Percentiles rank a stretch among this genome's conserved stretches.
phyloP scores from a whole-genome alignment of 2,797 vertebrate species.

The Margarornis squamiger region DNA sequence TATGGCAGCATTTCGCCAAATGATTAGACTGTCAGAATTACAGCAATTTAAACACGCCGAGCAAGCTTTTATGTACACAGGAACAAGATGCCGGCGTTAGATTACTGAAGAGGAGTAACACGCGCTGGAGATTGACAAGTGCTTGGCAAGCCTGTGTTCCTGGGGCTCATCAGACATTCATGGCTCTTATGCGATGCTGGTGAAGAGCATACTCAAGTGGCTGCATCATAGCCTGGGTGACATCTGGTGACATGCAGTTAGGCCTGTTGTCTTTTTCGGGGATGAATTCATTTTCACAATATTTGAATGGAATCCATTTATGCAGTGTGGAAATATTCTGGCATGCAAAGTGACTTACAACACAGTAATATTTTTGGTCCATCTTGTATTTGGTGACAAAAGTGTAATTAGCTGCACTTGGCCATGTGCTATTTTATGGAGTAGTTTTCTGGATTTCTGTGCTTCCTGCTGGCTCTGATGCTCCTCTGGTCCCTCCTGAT shows the following conservation, averaged over 20 bases:
- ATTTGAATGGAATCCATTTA: constrained; percentile 61
- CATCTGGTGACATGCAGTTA: constrained; percentile 64
- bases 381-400: constrained; percentile 58
- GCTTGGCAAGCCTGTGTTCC: not conserved
- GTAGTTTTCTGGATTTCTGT: not conserved
- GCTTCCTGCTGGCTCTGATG: not conserved
- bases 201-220: constrained; percentile 43
- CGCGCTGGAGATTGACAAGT: not conserved
- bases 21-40: constrained; percentile 48
- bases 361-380: constrained; percentile 52
- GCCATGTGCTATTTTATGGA: not conserved
- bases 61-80: constrained; percentile 25
- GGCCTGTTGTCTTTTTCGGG: constrained; percentile 47
- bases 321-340: constrained; percentile 54
- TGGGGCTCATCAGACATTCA: constrained; percentile 24
- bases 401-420: constrained; percentile 18
- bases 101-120: constrained; percentile 15
- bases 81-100: not conserved
- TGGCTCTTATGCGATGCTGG: not conserved
- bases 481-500: not conserved
- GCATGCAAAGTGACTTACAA: constrained; percentile 36
- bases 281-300: constrained; percentile 60
- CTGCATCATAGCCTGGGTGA: constrained; percentile 58
- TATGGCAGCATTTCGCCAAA: constrained; percentile 7
- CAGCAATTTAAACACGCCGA: constrained; percentile 1